Evolutionary conservation across 2,888 invertebrate genomes (phyloP), one percentile per base, ranked within the genome.

Genomic region (Eretmocerus hayati): DNA sequence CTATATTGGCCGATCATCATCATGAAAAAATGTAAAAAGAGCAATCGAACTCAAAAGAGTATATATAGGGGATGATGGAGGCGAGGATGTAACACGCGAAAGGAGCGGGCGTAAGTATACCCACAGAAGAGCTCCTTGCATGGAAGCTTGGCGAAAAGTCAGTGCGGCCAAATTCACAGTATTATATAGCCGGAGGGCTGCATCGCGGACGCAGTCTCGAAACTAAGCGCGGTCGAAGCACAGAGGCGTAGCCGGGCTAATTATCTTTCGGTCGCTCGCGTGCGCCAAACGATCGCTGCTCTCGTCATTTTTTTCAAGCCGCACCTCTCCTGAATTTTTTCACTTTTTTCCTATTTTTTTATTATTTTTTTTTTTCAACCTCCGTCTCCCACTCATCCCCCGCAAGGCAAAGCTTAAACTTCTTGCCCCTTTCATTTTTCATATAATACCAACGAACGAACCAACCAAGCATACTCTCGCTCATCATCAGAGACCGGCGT

Each of bases 231-330:
- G 33, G 31, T 9, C 21, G 31, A 22, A 31, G 41, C 20, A 41
- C 41, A 22, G 20, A 35, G 16, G 40, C 30, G 32, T n/a, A 36
- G 39, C 56, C 49, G 59, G n/a, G n/a, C 55, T 58, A 68, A 68
- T 69, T 66, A 67, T 69, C 68, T 64, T 61, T 62, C 59, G 60
- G 62, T 66, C 41, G 50, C 53, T 54, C 62, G 69, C 69, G 68
- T 68, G 69, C 62, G 56, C 59, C 59, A 58, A 65, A 63, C 61
- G 59, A 64, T 59, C 62, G 53, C 54, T 56, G 19, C 30, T 20
- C 51, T 35, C 42, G 39, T 35, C 30, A n/a, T 36, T 33, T 33
- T 33, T 33, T 33, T 15, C 30, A 30, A 30, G 13, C 13, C 8
- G 13, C 30, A 8, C 8, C 8, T 30, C 8, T 13, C 30, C 30